Conservation (phyloP, 2,888 invertebrate species). For the Parochlus steinenii region DNA sequence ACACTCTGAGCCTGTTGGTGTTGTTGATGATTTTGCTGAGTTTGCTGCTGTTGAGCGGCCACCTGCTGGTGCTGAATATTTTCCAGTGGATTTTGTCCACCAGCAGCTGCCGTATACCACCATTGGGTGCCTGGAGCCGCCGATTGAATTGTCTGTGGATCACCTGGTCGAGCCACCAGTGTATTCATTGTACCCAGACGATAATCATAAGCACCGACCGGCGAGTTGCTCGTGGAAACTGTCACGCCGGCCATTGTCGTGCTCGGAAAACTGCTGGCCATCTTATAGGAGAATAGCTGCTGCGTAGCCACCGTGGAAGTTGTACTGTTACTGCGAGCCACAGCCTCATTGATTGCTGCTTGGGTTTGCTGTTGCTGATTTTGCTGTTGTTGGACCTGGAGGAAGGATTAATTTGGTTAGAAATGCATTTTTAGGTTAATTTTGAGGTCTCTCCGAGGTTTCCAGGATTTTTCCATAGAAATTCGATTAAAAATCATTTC, state of each 20-base stretch:
- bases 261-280: slow-evolving; percentile 65
- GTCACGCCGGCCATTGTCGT: slow-evolving; percentile 47
- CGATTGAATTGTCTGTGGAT: slow-evolving; percentile 17
- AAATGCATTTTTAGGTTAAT: too few species aligned
- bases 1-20: too few species aligned
- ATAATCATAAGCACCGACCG: slow-evolving; percentile 56
- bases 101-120: slow-evolving; percentile 59
- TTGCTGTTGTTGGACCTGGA: slow-evolving; percentile 10
- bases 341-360: slow-evolving; percentile 33
- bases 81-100: slow-evolving; percentile 36
- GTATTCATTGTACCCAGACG: slow-evolving; percentile 45
- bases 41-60: slow-evolving; percentile 33
- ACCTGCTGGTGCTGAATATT: slow-evolving; percentile 38
- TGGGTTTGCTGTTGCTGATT: slow-evolving; percentile 24
- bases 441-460: too few species aligned
- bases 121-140: slow-evolving; percentile 42
- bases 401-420: too few species aligned
- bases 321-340: slow-evolving; percentile 39
- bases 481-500: too few species aligned
- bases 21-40: slow-evolving; percentile 24
- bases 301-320: slow-evolving; percentile 43
- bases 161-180: slow-evolving; percentile 26
- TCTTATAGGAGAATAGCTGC: slow-evolving; percentile 71
- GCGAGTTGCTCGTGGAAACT: slow-evolving; percentile 42
- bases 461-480: too few species aligned